Conservation (phyloP, 2,888 invertebrate genomes). For the Heliconius cydno region DNA sequence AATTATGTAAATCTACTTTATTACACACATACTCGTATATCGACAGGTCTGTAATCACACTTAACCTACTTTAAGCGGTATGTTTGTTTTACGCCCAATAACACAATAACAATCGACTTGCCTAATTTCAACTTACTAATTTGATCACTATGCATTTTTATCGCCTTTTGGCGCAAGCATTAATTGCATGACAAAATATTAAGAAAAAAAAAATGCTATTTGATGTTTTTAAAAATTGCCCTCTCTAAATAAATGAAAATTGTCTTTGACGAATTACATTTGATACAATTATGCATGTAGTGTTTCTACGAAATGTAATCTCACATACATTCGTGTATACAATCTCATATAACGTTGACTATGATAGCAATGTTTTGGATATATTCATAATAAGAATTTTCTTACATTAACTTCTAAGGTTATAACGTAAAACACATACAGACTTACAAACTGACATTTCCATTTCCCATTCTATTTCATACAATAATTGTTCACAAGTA, state of each 20-base stretch:
- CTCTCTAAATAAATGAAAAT: background rate
- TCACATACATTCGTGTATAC: too few relatives aligned
- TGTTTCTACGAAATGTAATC: too few relatives aligned
- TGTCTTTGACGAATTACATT: background rate
- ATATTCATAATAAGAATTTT: too few relatives aligned
- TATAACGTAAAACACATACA: background rate
- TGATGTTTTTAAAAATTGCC: background rate
- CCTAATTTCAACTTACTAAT: background rate
- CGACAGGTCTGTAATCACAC: conserved; percentile 11
- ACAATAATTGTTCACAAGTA: conserved; percentile 10
- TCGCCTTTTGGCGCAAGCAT: background rate
- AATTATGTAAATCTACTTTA: background rate
- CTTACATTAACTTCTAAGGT: too few relatives aligned
- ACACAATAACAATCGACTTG: conserved; percentile 10
- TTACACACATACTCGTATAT: background rate
- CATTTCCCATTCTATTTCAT: background rate
- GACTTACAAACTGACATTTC: background rate
- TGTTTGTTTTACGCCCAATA: conserved; percentile 10
- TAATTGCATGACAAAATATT: background rate
- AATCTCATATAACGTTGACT: too few relatives aligned
- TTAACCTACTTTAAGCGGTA: conserved; percentile 12
- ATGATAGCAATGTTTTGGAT: background rate
- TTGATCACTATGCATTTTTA: background rate
- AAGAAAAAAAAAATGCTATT: too few relatives aligned
- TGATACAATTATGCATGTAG: too few relatives aligned